Conservation (phyloP, 2,113 vertebrate genomes). For the Himantopus leucocephalus region DNA sequence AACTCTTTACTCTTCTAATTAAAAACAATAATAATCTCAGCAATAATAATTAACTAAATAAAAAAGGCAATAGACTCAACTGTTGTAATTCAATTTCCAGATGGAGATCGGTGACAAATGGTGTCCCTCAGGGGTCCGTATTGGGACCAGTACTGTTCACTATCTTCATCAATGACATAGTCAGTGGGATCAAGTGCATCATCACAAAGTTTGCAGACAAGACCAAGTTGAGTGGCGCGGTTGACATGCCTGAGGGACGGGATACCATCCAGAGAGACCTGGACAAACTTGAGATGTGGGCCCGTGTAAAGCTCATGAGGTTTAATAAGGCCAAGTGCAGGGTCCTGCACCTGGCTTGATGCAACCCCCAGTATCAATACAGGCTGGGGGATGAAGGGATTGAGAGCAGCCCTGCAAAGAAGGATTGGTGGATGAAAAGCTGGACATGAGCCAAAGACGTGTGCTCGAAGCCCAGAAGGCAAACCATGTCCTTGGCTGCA, state of each 20-base stretch:
- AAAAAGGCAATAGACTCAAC: neutral
- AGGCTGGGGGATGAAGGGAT: neutral
- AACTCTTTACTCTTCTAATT: neutral
- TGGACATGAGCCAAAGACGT: neutral
- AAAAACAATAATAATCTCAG: neutral
- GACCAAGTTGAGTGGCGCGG: neutral
- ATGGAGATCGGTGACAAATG: neutral
- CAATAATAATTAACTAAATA: neutral
- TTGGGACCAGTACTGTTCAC: neutral
- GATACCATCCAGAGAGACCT: neutral
- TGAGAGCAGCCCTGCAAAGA: neutral
- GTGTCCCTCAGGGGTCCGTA: neutral
- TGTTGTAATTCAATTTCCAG: neutral
- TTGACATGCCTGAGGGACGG: neutral
- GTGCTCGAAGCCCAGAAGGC: neutral
- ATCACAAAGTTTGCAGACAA: neutral
- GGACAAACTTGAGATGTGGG: neutral
- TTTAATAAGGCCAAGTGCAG: neutral
- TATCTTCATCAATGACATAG: neutral
- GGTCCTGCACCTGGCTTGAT: neutral
- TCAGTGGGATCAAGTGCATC: neutral
- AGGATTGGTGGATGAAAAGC: neutral
- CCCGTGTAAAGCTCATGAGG: neutral
- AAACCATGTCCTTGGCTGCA: neutral
- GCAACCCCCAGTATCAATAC: neutral